Evolutionary conservation across 1,140 invertebrate species (phyloP).

Genomic region (Delia radicum): DNA sequence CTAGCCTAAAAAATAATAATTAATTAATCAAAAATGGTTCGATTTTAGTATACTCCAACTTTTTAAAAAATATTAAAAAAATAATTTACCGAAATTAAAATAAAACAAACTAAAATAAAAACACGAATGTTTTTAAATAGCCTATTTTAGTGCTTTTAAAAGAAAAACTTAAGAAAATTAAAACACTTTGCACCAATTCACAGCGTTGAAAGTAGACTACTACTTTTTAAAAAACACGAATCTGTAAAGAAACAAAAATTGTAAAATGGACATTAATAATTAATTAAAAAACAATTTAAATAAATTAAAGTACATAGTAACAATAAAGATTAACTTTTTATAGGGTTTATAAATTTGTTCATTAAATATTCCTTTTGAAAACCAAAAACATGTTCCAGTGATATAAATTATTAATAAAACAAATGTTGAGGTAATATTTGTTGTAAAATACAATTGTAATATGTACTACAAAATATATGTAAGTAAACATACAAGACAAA

Average conservation of each 20-base stretch:
- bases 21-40: no score
- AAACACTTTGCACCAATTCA: background rate
- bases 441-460: background rate
- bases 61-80: background rate
- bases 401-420: background rate
- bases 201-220: background rate
- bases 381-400: no score
- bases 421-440: background rate
- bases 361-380: no score
- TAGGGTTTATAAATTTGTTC: no score
- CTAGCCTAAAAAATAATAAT: no score
- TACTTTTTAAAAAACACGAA: background rate
- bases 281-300: background rate
- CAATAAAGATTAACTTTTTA: no score
- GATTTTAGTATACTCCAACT: no score
- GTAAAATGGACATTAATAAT: background rate
- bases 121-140: background rate
- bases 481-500: background rate
- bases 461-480: background rate
- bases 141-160: background rate
- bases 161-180: background rate
- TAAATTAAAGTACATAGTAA: background rate
- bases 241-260: background rate
- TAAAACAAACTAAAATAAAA: background rate
- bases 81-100: background rate